Base-by-base conservation (phyloP, 2,888 invertebrate genomes). In the Nomada flava region DNA sequence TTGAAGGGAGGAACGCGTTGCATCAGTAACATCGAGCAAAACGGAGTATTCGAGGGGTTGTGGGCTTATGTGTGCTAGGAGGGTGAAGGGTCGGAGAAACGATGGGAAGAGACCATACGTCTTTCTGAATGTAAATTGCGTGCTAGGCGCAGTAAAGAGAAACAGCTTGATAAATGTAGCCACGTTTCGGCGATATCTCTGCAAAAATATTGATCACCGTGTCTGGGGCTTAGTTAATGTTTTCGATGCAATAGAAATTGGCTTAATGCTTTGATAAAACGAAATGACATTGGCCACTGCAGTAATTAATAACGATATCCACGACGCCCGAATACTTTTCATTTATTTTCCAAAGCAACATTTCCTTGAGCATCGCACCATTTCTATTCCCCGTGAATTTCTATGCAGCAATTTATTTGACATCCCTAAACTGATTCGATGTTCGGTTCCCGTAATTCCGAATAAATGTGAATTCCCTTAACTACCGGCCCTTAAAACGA, bases 151-250 rank as follows among this genome's bases (percentile, higher is more conserved):
- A 65, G 52, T 55, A 65, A 63, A 47, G 59, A 69, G 57, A 60
- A 69, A 47, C 42, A n/a, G 60, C n/a, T 62, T 74, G 65, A 72
- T 77, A 74, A 78, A 78, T 53, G 29, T 74, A 42, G 23, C 42
- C 20, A 53, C 50, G 53, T 73, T 69, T 77, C 42, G 55, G 63
- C 47, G 63, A 50, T 75, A 59, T 71, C 44, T 57, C 70, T 26
- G 53, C 74, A 52, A 70, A 76, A 79, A 71, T 74, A 83, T 83
- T 70, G 86, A 86, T 77, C 65, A 60, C 20, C 36, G 50, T 29
- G 36, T 7, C 26, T 36, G 52, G 57, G 42, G 42, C n/a, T 20
- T 18, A 52, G 18, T 44, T 29, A 44, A 65, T n/a, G 52, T 23
- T 55, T 9, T 26, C 11, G 13, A 26, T 36, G 23, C 5, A 9